Conservation (phyloP, 1,140 invertebrate species). For the Zophobas atratus region DNA sequence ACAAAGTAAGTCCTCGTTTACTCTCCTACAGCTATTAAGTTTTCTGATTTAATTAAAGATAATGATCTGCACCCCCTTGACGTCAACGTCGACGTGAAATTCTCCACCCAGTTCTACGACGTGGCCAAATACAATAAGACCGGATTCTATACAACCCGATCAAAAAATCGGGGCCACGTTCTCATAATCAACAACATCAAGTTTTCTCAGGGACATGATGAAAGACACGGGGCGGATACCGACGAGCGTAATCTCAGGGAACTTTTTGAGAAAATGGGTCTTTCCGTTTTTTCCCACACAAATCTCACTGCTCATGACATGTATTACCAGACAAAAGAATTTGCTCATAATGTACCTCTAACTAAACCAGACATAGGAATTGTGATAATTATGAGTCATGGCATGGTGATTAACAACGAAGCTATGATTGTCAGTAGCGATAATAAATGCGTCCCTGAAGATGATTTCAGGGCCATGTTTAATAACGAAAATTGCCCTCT, state of each 20-base stretch:
- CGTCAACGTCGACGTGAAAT: slow-evolving; percentile 25
- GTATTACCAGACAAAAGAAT: slow-evolving; percentile 61
- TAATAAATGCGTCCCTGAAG: slow-evolving; percentile 65
- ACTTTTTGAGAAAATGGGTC: slow-evolving; percentile 72
- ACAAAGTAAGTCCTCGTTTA: background rate
- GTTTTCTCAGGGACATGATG: slow-evolving; percentile 60
- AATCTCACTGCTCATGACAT: slow-evolving; percentile 65
- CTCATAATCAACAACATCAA: slow-evolving; percentile 73
- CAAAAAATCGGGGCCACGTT: slow-evolving; percentile 71
- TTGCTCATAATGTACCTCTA: slow-evolving; percentile 63
- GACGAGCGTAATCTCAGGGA: slow-evolving; percentile 70
- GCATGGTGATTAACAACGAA: slow-evolving; percentile 60
- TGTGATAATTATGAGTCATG: slow-evolving; percentile 74
- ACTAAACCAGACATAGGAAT: slow-evolving; percentile 71
- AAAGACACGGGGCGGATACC: slow-evolving; percentile 67
- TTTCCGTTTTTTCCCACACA: slow-evolving; percentile 65
- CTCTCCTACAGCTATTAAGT: background rate
- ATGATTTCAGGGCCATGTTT: slow-evolving; percentile 74
- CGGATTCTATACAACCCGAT: slow-evolving; percentile 69
- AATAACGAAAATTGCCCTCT: slow-evolving; percentile 73
- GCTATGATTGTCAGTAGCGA: slow-evolving; percentile 67
- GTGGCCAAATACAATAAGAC: slow-evolving; percentile 17
- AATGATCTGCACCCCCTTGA: slow-evolving; percentile 9
- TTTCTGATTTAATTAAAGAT: background rate
- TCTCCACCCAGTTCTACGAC: slow-evolving; percentile 29